Base-by-base conservation (phyloP, 2,888 invertebrate species). In the Seira sanloemensis region DNA sequence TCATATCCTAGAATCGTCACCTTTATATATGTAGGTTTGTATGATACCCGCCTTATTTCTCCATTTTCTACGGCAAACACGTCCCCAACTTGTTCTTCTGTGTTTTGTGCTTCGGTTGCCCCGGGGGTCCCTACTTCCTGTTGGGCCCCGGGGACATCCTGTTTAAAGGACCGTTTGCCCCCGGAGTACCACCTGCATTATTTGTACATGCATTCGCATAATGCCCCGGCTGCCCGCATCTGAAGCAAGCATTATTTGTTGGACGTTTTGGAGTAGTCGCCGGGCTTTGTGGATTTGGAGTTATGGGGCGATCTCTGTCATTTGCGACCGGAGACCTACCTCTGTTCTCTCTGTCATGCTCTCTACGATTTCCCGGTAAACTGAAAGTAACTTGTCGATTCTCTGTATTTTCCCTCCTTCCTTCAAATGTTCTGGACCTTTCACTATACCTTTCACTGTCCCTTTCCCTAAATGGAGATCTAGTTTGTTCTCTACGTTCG, bases 21-120 rank as follows among this genome's bases (percentile, higher is more conserved):
- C 18, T 26, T 62, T 19, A 75, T 66, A 23, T 66, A 65, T 23
- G 75, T 37, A 9, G 27, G 18, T 19, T 37, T 66, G 58, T 27
- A 74, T 0, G 7, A 24, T 0, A n/a, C 0, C 1, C n/a, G 1
- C 19, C 16, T 50, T 21, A 50, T n/a, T 4, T 50, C 46, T 9
- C 12, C 46, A 46, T 24, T 71, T 54, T 21, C 9, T 9, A 4
- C 54, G 21, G n/a, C 16, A 21, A 16, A 24, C 72, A 2, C 2
- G n/a, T 7, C 19, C 26, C n/a, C 2, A 1, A 24, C 18, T 5
- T 54, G 18, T 24, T 19, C 5, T 46, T 2, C 50, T 2, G 2
- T 2, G 54, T 4, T 18, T 46, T 21, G 46, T 1, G 23, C 1
- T 21, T 71, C 1, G 24, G 67, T 67, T 9, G 67, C 27, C 69